Conservation (phyloP, 2,113 vertebrate species). For the Podarcis muralis region DNA sequence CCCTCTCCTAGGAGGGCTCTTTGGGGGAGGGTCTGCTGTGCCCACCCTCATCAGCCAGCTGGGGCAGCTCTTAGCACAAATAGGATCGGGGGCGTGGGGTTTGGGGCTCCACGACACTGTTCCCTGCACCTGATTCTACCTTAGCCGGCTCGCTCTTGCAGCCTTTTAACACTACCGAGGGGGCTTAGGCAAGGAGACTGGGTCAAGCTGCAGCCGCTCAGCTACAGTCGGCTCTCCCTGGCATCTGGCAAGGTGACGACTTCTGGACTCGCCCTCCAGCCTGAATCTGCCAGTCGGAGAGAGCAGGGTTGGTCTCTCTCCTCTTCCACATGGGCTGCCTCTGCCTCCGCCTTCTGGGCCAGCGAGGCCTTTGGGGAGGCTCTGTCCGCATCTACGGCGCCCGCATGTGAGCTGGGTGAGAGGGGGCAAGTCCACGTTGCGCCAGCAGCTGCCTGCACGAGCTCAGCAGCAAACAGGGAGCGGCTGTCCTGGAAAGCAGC, state of each 20-base stretch:
- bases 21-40: neutral
- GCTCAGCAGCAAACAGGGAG: too few relatives aligned
- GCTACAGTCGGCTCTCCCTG: fast-evolving
- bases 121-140: too few relatives aligned
- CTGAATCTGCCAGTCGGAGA: too few relatives aligned
- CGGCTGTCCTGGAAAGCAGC: too few relatives aligned
- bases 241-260: neutral
- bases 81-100: too few relatives aligned
- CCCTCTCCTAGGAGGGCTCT: neutral
- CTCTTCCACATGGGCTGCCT: neutral
- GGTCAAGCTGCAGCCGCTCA: neutral
- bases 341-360: neutral
- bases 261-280: neutral
- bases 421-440: neutral
- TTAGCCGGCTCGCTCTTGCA: neutral
- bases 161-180: neutral
- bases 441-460: neutral
- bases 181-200: neutral
- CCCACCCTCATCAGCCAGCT: neutral
- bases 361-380: too few relatives aligned
- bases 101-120: neutral
- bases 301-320: neutral
- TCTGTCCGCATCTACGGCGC: too few relatives aligned
- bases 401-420: neutral
- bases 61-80: neutral